phyloP scores from a whole-genome alignment of 2,888 invertebrate genomes.

The Dyspetes luteomarginatus region DNA sequence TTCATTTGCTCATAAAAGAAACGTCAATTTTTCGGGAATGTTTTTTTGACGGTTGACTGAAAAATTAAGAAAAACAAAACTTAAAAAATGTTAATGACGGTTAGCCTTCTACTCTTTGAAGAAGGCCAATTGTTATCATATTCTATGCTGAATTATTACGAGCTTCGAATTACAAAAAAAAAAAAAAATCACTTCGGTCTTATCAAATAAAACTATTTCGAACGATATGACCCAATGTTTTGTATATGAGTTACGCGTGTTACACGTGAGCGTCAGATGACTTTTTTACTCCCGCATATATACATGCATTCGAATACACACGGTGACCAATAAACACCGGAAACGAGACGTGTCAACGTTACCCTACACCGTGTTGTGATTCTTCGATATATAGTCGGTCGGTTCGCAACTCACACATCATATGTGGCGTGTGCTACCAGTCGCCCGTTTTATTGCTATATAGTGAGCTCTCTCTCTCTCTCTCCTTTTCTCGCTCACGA shows the following conservation, averaged over 20 bases:
- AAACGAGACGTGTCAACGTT: conserved; percentile 79
- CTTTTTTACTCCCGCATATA: conserved; percentile 22
- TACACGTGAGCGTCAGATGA: conserved; percentile 20
- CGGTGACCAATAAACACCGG: conserved; percentile 79
- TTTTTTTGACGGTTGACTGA: too few relatives aligned
- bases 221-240: conserved; percentile 39
- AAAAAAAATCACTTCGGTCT: not conserved
- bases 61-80: too few relatives aligned
- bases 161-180: not conserved
- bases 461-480: not conserved
- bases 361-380: conserved; percentile 76
- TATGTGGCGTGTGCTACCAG: conserved; percentile 39
- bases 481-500: not conserved
- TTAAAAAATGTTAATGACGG: too few relatives aligned
- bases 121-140: too few relatives aligned
- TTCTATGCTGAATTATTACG: not conserved
- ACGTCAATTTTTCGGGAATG: too few relatives aligned
- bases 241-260: conserved; percentile 29
- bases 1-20: too few relatives aligned
- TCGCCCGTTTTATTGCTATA: conserved; percentile 20
- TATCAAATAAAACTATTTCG: conserved; percentile 8
- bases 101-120: too few relatives aligned
- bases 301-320: conserved; percentile 57
- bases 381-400: conserved; percentile 59
- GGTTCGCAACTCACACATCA: conserved; percentile 28